phyloP scores from a whole-genome alignment of 2,888 invertebrate species.

The Diploptera punctata region DNA sequence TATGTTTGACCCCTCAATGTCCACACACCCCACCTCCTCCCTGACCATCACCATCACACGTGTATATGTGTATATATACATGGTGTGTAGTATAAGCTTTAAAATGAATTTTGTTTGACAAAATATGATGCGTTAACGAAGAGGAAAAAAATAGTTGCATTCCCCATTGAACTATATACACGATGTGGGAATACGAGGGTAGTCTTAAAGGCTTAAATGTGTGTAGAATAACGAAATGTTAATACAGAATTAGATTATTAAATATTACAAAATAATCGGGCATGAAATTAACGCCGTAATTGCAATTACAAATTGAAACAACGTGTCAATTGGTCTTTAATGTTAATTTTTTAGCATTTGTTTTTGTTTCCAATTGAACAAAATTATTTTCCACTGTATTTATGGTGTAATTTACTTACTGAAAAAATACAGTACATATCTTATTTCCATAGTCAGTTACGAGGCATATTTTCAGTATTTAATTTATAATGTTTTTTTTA shows the following conservation, averaged over 20 bases:
- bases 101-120: not conserved
- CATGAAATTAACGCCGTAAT: not conserved
- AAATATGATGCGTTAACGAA: slow-evolving; percentile 2
- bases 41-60: slow-evolving; percentile 1
- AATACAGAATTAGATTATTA: not conserved
- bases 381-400: too few relatives aligned
- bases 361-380: too few relatives aligned
- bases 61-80: slow-evolving; percentile 13
- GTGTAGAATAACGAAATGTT: slow-evolving; percentile 8
- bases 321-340: too few relatives aligned
- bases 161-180: not conserved
- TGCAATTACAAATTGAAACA: too few relatives aligned
- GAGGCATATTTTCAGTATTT: too few relatives aligned
- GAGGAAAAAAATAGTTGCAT: not conserved
- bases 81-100: not conserved
- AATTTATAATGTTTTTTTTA: too few relatives aligned
- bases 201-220: slow-evolving; percentile 1
- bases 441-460: too few relatives aligned
- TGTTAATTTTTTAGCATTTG: too few relatives aligned
- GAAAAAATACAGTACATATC: too few relatives aligned
- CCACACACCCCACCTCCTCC: not conserved
- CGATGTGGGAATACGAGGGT: not conserved
- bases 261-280: not conserved
- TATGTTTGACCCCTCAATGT: slow-evolving; percentile 16
- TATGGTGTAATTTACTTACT: too few relatives aligned